These are phyloP conservation scores for Lagodon rhomboides DNA, from an alignment of 2,797 vertebrate species.

Conservation along the genomic window DNA sequence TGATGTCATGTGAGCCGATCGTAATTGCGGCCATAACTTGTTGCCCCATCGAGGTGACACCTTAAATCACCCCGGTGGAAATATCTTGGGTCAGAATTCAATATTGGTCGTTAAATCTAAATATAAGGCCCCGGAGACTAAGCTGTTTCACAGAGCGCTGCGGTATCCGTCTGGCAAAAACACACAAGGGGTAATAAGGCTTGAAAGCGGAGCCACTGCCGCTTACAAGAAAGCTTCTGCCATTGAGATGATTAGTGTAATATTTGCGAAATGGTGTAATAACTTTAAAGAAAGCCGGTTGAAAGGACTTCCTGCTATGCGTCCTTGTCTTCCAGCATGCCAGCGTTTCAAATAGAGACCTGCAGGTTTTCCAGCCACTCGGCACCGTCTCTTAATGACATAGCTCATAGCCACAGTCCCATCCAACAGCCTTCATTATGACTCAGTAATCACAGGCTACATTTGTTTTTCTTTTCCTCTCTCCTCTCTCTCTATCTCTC, in stretches of 20 bases:
- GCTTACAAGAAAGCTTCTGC: slow-evolving; percentile 38
- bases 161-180: slow-evolving; percentile 58
- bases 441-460: slow-evolving; percentile 82
- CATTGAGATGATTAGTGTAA: slow-evolving; percentile 40
- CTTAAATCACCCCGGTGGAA: slow-evolving; percentile 74
- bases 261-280: slow-evolving; percentile 46
- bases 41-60: slow-evolving; percentile 54
- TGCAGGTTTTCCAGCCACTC: slow-evolving; percentile 67
- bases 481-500: slow-evolving; percentile 41
- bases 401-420: slow-evolving; percentile 73
- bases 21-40: slow-evolving; percentile 58
- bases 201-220: slow-evolving; percentile 31
- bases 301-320: slow-evolving; percentile 36
- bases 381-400: slow-evolving; percentile 75
- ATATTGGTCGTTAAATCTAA: slow-evolving; percentile 86
- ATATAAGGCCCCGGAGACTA: slow-evolving; percentile 74
- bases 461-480: slow-evolving; percentile 75
- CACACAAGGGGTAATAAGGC: slow-evolving; percentile 52
- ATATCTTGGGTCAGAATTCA: slow-evolving; percentile 78
- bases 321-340: slow-evolving; percentile 46
- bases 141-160: slow-evolving; percentile 71
- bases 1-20: slow-evolving; percentile 56
- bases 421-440: slow-evolving; percentile 76
- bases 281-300: slow-evolving; percentile 34
- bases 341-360: slow-evolving; percentile 70